A percentile compares a stretch with the other conserved stretches of the same genome.
Conservation (phyloP, 2,888 invertebrate species). For the Pachycephus smyrnensis region DNA sequence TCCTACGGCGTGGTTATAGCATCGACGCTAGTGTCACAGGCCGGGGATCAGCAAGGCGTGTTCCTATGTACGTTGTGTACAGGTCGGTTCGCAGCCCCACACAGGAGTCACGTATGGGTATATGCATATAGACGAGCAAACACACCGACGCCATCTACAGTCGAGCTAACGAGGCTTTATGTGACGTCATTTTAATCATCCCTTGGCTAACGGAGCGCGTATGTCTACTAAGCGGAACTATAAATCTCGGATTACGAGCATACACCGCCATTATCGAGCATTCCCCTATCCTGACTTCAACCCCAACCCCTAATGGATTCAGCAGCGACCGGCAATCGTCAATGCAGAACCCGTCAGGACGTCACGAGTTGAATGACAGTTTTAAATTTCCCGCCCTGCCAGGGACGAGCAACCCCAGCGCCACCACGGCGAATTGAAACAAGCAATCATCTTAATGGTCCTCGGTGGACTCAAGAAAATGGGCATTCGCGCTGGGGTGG, state of each 20-base stretch:
- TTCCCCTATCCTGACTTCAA: neutral
- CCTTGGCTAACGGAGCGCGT: constrained; percentile 8
- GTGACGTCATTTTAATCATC: constrained; percentile 7
- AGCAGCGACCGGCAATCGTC: neutral
- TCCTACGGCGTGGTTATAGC: neutral
- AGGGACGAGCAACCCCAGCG: neutral
- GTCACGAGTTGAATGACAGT: neutral
- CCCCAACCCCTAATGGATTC: neutral
- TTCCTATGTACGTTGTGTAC: neutral
- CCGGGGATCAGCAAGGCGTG: neutral
- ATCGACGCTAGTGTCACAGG: neutral
- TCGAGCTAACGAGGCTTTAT: constrained; percentile 8
- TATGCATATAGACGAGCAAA: neutral
- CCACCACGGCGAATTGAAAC: neutral
- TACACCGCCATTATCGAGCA: neutral
- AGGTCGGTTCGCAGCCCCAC: neutral
- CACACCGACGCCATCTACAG: neutral
- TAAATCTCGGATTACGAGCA: constrained; percentile 1
- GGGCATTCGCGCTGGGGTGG: neutral
- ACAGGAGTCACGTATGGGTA: neutral
- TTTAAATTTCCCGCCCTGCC: neutral
- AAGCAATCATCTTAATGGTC: constrained; percentile 2
- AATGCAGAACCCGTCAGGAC: neutral
- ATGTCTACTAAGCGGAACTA: constrained; percentile 2
- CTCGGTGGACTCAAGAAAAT: neutral